Percentiles rank a stretch among this genome's conserved stretches.
phyloP scores from a whole-genome alignment of 2,888 invertebrate species.

The Hemistola chrysoprasaria region DNA sequence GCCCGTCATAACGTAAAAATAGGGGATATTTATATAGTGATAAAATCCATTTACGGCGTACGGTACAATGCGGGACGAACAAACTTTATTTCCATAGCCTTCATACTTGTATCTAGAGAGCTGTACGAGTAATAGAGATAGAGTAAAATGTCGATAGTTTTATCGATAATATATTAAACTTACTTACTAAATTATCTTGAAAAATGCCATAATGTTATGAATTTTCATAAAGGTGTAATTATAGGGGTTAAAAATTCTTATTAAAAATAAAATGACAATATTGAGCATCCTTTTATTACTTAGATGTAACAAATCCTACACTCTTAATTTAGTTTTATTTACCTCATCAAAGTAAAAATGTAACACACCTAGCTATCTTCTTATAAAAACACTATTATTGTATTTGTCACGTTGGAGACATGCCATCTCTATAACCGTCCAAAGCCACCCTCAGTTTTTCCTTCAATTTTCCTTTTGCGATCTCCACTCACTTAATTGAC shows the following conservation, averaged over 20 bases:
- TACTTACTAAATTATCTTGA: too few relatives aligned
- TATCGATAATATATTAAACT: background rate
- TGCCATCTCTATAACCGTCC: constrained; percentile 36
- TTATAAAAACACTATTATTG: too few relatives aligned
- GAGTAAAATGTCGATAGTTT: constrained; percentile 18
- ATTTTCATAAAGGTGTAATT: too few relatives aligned
- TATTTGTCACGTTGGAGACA: too few relatives aligned
- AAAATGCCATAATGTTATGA: too few relatives aligned
- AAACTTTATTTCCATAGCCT: constrained; percentile 80
- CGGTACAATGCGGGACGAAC: constrained; percentile 70
- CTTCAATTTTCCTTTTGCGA: constrained; percentile 81
- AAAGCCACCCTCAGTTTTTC: constrained; percentile 75
- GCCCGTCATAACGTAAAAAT: constrained; percentile 51
- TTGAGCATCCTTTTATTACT: too few relatives aligned
- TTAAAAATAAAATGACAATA: too few relatives aligned
- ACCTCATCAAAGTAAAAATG: too few relatives aligned
- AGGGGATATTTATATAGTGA: constrained; percentile 75
- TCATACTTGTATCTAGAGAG: constrained; percentile 67
- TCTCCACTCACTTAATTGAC: constrained; percentile 80
- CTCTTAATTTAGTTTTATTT: too few relatives aligned
- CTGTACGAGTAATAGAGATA: constrained; percentile 37
- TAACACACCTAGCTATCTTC: too few relatives aligned
- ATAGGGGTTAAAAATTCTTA: too few relatives aligned
- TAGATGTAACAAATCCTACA: too few relatives aligned
- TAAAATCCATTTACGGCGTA: constrained; percentile 76